Evolutionary conservation across 2,113 vertebrate species (phyloP), one percentile per base, ranked within the genome.

Genomic region (Pycnonotus jocosus): DNA sequence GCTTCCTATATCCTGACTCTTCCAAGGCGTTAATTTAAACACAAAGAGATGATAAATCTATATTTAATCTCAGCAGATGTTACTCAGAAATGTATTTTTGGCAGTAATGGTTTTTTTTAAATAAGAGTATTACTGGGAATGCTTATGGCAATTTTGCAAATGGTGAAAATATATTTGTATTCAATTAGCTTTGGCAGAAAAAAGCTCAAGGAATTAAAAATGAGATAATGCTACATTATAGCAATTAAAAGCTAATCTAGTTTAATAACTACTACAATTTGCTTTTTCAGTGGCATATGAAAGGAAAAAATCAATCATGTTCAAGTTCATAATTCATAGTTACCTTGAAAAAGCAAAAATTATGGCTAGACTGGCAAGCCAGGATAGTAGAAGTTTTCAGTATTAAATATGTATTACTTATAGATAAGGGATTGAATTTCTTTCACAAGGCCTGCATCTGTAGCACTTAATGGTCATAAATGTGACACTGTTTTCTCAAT

Each of bases 131-230:
- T 88, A 71, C 80, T 85, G 40, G 40, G 42, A 92, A 61, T 8
- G 24, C 51, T 60, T 81, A 81, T 71, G 45, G 57, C 50, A 66
- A 61, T 70, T 85, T 94, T 92, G 40, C 2, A 11, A 85, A 94
- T 77, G 57, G 42, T 50, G 22, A 77, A 94, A 92, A 88, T 76
- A 84, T 85, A 81, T 80, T 71, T 85, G 51, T 81, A 71, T 85
- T 92, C 74, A 81, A 77, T 61, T 30, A 61, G 57, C 28, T 86
- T 81, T 81, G 64, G 37, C 70, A 86, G 76, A 92, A 81, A 38
- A 86, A 86, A 89, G 11, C 25, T 81, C 42, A 72, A 86, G n/a
- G 70, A 92, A 89, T 92, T 86, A 77, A 68, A 89, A 92, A 81
- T 72, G 6, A 81, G 48, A 86, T 71, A 84, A 92, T 81, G 33